These are phyloP conservation scores for Anoncus sp. DNA, from an alignment of 2,888 invertebrate species.

Conservation along the genomic window DNA sequence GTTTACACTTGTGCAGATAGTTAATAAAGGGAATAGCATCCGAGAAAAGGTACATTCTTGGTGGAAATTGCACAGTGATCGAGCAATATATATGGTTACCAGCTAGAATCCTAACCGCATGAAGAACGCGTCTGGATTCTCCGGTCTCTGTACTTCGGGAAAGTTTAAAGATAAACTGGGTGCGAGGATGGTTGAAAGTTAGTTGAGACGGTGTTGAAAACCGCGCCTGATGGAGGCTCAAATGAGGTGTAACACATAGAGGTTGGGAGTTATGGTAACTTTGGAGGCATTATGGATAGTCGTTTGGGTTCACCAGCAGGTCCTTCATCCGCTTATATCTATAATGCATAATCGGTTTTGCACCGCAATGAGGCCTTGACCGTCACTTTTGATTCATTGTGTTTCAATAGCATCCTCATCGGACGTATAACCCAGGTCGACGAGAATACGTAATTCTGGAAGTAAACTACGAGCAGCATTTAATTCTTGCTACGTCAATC, in stretches of 20 bases:
- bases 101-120: conserved; percentile 6
- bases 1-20: conserved; percentile 32
- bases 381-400: too few relatives aligned
- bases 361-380: too few relatives aligned
- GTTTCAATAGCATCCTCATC: too few relatives aligned
- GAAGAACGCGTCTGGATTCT: conserved; percentile 28
- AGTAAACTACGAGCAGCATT: too few relatives aligned
- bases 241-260: conserved; percentile 57
- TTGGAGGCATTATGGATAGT: conserved; percentile 38
- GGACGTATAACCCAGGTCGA: too few relatives aligned
- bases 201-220: conserved; percentile 11
- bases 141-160: conserved; percentile 18
- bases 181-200: conserved; percentile 12
- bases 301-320: conserved; percentile 16
- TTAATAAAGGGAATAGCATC: conserved; percentile 39
- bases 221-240: conserved; percentile 52
- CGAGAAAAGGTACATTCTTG: conserved; percentile 27
- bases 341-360: conserved; percentile 32
- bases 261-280: conserved; percentile 52
- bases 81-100: conserved; percentile 19
- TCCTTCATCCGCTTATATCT: conserved; percentile 16
- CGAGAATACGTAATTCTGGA: too few relatives aligned
- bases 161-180: conserved; percentile 51
- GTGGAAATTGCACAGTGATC: conserved; percentile 28
- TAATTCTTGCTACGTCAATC: too few relatives aligned